Evolutionary conservation across 2,888 invertebrate species (phyloP).

Genomic region (Drosophila demipolita): DNA sequence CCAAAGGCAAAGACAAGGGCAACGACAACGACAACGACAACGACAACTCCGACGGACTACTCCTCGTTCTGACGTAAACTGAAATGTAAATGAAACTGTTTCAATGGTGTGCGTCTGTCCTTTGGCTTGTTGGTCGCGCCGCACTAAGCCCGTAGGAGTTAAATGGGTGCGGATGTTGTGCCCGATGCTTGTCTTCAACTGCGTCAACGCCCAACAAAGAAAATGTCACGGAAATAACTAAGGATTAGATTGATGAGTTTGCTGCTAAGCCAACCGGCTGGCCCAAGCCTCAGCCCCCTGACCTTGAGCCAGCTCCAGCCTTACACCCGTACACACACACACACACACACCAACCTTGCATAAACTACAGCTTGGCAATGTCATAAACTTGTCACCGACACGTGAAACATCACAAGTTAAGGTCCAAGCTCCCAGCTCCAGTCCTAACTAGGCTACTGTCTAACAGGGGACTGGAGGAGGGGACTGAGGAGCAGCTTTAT

Average conservation of each 20-base stretch:
- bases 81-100: slow-evolving; percentile 74
- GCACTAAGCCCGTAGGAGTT: slow-evolving; percentile 51
- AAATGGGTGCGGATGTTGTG: slow-evolving; percentile 62
- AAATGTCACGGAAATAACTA: slow-evolving; percentile 77
- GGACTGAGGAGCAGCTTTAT: slow-evolving; percentile 10
- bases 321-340: neutral
- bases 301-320: slow-evolving; percentile 3
- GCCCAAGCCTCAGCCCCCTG: neutral
- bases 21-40: neutral
- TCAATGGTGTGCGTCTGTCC: slow-evolving; percentile 42
- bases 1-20: neutral
- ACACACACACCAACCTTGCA: neutral
- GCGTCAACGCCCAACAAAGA: slow-evolving; percentile 66
- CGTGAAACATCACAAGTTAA: slow-evolving; percentile 33
- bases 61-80: slow-evolving; percentile 56
- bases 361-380: slow-evolving; percentile 23
- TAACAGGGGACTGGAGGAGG: too few relatives aligned
- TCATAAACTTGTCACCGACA: slow-evolving; percentile 59
- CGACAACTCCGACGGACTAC: neutral
- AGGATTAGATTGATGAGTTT: slow-evolving; percentile 78
- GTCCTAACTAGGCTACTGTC: neutral
- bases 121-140: slow-evolving; percentile 13
- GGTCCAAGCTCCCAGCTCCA: neutral
- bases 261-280: slow-evolving; percentile 61
- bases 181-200: slow-evolving; percentile 39